These are phyloP conservation scores for Eurois occulta DNA, from an alignment of 2,888 invertebrate genomes.

Conservation along the genomic window DNA sequence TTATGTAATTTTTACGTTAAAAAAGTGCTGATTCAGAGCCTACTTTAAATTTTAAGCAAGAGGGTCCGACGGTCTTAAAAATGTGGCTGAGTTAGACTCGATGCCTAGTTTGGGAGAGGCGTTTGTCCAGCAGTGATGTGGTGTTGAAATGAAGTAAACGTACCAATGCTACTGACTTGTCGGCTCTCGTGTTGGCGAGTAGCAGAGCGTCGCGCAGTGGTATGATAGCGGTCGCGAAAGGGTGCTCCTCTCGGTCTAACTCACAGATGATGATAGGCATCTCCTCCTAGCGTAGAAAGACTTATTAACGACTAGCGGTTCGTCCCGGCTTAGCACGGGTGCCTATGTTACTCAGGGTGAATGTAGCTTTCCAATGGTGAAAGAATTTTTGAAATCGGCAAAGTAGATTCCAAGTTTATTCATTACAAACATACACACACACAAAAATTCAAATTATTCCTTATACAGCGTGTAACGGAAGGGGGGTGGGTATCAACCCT, in stretches of 20 bases:
- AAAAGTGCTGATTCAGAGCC: background rate
- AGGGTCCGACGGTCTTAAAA: background rate
- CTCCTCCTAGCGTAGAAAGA: constrained; percentile 68
- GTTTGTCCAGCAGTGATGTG: background rate
- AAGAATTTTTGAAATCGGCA: too few relatives aligned
- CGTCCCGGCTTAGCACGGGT: too few relatives aligned
- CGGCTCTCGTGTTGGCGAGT: constrained; percentile 76
- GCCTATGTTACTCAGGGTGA: too few relatives aligned
- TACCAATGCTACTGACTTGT: constrained; percentile 81
- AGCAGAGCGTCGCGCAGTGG: constrained; percentile 77
- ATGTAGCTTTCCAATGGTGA: too few relatives aligned
- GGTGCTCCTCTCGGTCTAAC: constrained; percentile 66
- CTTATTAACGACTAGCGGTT: background rate
- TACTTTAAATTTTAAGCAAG: background rate
- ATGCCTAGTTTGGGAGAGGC: background rate
- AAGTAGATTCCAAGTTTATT: too few relatives aligned
- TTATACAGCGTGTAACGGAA: too few relatives aligned
- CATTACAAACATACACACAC: too few relatives aligned
- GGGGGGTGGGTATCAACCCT: too few relatives aligned
- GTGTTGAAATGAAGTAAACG: constrained; percentile 24
- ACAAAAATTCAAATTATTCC: too few relatives aligned
- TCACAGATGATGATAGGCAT: constrained; percentile 77
- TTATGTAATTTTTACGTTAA: background rate
- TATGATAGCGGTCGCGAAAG: constrained; percentile 75
- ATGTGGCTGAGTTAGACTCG: too few relatives aligned